phyloP scores from a whole-genome alignment of 2,888 invertebrate genomes.

The Diplolepis rosae region DNA sequence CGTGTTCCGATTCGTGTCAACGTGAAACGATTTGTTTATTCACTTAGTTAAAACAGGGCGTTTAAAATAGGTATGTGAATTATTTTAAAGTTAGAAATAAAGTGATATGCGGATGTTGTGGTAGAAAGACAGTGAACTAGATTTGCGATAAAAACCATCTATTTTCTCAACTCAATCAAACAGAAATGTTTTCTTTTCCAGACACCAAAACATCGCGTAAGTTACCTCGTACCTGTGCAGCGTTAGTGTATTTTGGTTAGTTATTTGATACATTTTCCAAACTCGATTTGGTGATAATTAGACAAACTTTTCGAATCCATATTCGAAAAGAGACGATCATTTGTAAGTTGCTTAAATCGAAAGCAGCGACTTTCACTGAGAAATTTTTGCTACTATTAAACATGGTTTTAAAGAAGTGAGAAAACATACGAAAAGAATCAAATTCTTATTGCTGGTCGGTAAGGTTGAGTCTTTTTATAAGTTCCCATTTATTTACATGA shows the following conservation, averaged over 20 bases:
- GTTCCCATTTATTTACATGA: conserved; percentile 8
- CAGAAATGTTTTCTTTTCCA: not conserved
- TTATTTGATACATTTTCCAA: conserved; percentile 8
- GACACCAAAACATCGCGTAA: conserved; percentile 23
- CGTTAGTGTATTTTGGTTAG: not conserved
- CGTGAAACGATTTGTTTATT: not conserved
- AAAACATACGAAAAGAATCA: conserved; percentile 12
- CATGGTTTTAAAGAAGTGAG: not conserved
- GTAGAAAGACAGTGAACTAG: not conserved
- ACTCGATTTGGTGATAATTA: conserved; percentile 11
- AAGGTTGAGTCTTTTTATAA: conserved; percentile 13
- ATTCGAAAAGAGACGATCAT: not conserved
- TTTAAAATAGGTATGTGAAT: conserved; percentile 5
- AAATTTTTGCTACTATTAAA: conserved; percentile 11
- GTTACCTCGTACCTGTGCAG: conserved; percentile 26
- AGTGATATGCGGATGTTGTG: not conserved
- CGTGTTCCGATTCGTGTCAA: not conserved
- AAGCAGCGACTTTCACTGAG: not conserved
- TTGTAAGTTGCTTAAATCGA: not conserved
- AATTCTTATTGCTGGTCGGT: conserved; percentile 30
- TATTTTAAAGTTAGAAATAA: not conserved
- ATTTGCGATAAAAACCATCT: not conserved
- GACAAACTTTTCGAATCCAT: not conserved
- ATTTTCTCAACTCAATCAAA: conserved; percentile 4
- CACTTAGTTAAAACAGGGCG: not conserved